A percentile compares a stretch with the other conserved stretches of the same genome.
Evolutionary conservation across 2,113 vertebrate species (phyloP).

Genomic region (Lipotes vexillifer): DNA sequence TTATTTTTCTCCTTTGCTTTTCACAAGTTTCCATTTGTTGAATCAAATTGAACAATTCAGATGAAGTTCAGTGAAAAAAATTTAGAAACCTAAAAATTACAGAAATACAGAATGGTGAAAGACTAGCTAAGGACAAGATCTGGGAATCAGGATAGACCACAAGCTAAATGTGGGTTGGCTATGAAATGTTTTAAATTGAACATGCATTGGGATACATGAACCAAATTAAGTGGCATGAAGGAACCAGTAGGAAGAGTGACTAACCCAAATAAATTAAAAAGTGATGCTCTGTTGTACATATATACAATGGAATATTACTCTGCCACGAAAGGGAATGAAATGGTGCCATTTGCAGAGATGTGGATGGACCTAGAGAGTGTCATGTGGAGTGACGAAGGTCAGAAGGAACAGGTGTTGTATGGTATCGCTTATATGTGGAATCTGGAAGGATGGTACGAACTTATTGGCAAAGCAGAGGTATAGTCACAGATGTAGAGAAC

Average conservation of each 20-base stretch:
- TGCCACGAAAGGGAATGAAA: no score
- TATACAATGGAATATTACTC: no score
- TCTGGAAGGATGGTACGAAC: no score
- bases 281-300: no score
- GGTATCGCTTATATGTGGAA: no score
- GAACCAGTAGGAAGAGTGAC: neutral
- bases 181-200: neutral
- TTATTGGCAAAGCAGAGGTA: no score
- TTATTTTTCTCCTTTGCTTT: neutral
- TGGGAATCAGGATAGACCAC: neutral
- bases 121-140: neutral
- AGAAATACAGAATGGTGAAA: neutral
- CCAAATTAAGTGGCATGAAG: neutral
- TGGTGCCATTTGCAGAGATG: no score
- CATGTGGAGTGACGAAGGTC: no score
- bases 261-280: neutral
- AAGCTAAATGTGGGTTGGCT: neutral
- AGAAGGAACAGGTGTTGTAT: no score
- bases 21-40: neutral
- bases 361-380: no score
- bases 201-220: neutral
- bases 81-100: neutral
- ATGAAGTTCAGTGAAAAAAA: neutral
- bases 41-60: neutral
- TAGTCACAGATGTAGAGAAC: no score